Base-by-base conservation (phyloP, 2,888 invertebrate species). In the Encarsia formosa region DNA sequence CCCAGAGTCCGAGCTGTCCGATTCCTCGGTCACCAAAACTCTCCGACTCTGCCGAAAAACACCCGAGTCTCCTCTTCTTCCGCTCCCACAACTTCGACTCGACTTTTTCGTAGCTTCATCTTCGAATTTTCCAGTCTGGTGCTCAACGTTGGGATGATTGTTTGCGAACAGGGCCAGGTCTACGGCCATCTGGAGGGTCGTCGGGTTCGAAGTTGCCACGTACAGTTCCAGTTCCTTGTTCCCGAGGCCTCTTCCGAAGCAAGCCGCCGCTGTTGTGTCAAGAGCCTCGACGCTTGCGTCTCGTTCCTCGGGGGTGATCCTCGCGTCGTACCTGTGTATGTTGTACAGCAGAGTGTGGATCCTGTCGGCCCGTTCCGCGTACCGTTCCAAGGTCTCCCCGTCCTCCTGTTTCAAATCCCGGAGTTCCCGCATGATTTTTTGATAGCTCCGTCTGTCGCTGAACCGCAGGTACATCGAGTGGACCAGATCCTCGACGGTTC, bases 231-330 rank as follows among this genome's bases (percentile, higher is more conserved):
- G 19, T 20, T 49, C 52, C n/a, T 20, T 2, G 23, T 32, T 39
- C 1, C 15, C 18, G 16, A 52, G 26, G 1, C 55, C 55, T 1
- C 55, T 26, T 8, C 48, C 20, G 18, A 56, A 56, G 35, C 46
- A 48, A 24, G 18, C 41, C 8, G 49, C 42, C 9, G 45, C 52
- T 19, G 22, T n/a, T 23, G 22, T 47, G 5, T 42, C 40, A 15
- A 24, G 20, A 4, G 15, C 19, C 22, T 45, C 35, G 31, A 1
- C 13, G 3, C 29, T 23, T 2, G 5, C 11, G 13, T 16, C 19
- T 6, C 9, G 3, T 5, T 43, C 32, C 18, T n/a, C 40, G 16
- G 22, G 13, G 13, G 3, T 8, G 13, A 15, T 31, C 4, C 31
- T 9, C 15, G 3, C 9, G 18, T 16, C 41, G 5, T 32, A 20